Evolutionary conservation across 1,140 invertebrate species (phyloP), one percentile per base, ranked within the genome.

Genomic region (Camponotus pennsylvanicus): DNA sequence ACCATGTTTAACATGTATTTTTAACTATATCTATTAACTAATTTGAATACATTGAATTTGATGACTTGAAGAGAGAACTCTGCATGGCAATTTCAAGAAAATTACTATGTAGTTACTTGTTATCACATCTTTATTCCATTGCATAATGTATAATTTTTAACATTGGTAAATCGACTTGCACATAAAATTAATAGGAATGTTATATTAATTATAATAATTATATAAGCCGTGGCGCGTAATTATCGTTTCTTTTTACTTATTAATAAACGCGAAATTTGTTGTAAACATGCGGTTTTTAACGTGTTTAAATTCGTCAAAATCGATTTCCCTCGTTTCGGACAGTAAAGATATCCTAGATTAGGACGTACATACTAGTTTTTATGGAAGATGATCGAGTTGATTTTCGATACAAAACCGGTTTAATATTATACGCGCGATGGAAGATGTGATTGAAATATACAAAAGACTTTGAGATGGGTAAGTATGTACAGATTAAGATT

Each of bases 401-500:
- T 49, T 76, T 76, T 34, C 13, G 13, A 45, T 83, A 75, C 49
- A 32, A 83, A 27, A 5, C 5, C 8, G 27, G 64, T 64, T 84
- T 63, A 76, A 84, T 45, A 13, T 57, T 52, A 67, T 63, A 66
- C 63, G 40, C 77, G 78, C 34, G n/a, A 82, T 64, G 15, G 40
- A 67, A 86, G 37, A 59, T 90, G 87, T 90, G 77, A 89, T 82
- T 45, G 42, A 66, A 77, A 59, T 82, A 78, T 52, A 64, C 6
- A n/a, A 61, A 89, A 80, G 45, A 75, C 67, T 61, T 85, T 76
- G 11, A 76, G 34, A 21, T 79, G 71, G 91, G 91, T 92, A 92
- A 91, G 91, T 92, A 91, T 86, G 34, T 77, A 83, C 34, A 77
- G 57, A 83, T 88, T 82, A 59, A 85, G 78, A 82, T 83, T 77